These are phyloP conservation scores for Drosophila punjabiensis DNA, from an alignment of 1,140 invertebrate genomes.

Conservation along the genomic window DNA sequence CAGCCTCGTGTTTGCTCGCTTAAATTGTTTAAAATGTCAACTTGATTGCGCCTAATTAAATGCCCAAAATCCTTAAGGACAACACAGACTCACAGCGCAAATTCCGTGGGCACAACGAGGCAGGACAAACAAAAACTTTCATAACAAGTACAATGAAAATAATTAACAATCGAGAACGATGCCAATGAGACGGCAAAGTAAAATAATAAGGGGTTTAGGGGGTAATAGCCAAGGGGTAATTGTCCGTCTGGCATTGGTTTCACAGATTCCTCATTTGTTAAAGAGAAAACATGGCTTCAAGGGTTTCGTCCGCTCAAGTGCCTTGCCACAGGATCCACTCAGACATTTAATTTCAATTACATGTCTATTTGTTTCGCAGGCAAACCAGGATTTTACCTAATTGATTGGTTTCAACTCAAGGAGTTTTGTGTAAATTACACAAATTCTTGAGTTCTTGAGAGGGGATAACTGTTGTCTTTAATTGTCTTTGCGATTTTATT, in stretches of 20 bases:
- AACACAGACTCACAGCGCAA: conserved; percentile 39
- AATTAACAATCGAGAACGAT: conserved; percentile 76
- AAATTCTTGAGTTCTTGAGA: not conserved
- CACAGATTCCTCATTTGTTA: conserved; percentile 20
- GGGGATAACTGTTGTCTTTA: not conserved
- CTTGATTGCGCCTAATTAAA: conserved; percentile 83
- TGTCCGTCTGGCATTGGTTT: conserved; percentile 29
- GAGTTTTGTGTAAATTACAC: not conserved
- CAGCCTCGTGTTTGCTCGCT: conserved; percentile 67
- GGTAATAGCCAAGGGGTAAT: conserved; percentile 8
- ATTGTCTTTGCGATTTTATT: not conserved
- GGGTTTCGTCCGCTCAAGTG: conserved; percentile 28
- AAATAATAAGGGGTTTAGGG: not conserved
- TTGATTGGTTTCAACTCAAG: conserved; percentile 16
- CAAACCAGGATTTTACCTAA: conserved; percentile 18
- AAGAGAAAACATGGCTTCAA: conserved; percentile 24
- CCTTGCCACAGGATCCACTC: conserved; percentile 2
- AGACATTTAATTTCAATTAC: conserved; percentile 72
- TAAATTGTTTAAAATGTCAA: conserved; percentile 84
- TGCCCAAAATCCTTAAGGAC: conserved; percentile 78
- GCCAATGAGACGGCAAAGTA: conserved; percentile 52
- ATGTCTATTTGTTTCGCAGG: conserved; percentile 46
- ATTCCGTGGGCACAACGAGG: not conserved
- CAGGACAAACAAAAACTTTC: conserved; percentile 56
- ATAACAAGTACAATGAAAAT: conserved; percentile 78